These are phyloP conservation scores for Tortrix viridana DNA, from an alignment of 2,888 invertebrate genomes.

Conservation along the genomic window DNA sequence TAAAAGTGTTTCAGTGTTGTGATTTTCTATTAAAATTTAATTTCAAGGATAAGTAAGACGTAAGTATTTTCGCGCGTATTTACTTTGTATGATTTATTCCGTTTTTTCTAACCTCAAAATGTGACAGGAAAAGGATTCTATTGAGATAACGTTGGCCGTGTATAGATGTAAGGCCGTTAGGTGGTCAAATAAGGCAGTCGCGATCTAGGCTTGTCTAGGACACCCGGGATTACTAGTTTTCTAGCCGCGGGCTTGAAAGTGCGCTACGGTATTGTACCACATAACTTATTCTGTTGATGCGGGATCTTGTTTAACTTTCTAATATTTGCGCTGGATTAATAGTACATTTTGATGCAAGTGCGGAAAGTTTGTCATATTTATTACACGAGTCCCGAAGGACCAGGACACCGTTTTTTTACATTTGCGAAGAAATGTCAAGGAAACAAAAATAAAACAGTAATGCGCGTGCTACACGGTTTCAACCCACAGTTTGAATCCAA, in stretches of 20 bases:
- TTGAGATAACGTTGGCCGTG: constrained; percentile 20
- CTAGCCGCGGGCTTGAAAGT: constrained; percentile 37
- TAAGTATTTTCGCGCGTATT: constrained; percentile 25
- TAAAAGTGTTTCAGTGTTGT: constrained; percentile 47
- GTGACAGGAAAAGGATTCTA: constrained; percentile 15
- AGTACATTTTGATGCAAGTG: too few species aligned
- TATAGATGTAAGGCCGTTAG: constrained; percentile 31
- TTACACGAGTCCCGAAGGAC: too few species aligned
- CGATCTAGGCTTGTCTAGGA: constrained; percentile 34
- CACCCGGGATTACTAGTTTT: constrained; percentile 26
- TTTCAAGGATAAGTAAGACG: constrained; percentile 29
- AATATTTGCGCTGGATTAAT: not conserved
- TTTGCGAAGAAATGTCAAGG: too few species aligned
- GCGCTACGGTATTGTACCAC: constrained; percentile 33
- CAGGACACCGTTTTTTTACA: too few species aligned
- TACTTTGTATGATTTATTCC: constrained; percentile 10
- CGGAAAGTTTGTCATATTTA: too few species aligned
- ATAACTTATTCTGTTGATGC: constrained; percentile 15
- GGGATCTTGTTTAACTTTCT: constrained; percentile 26
- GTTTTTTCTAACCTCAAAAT: constrained; percentile 6
- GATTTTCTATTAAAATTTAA: constrained; percentile 37
- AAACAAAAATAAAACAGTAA: too few species aligned
- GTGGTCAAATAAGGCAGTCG: constrained; percentile 33
- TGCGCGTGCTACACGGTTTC: too few species aligned
- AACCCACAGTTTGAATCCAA: too few species aligned